Evolutionary conservation across 2,113 vertebrate genomes (phyloP), one percentile per base, ranked within the genome.

Genomic region (Oryzias javanicus): DNA sequence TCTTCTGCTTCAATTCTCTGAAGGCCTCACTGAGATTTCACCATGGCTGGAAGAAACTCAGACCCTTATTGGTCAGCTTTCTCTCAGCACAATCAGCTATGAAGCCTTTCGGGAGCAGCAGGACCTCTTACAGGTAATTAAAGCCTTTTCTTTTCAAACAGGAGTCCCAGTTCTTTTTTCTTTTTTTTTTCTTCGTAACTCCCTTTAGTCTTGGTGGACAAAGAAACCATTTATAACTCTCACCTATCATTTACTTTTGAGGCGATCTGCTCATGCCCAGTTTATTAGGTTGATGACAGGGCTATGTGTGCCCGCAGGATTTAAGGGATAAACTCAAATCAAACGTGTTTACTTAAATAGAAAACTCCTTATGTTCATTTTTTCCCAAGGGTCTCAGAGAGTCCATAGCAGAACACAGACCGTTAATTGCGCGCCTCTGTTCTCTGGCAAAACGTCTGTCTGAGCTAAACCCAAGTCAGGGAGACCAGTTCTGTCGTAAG

Each of bases 31-130:
- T 10, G 95, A 96, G 84, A 90, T 96, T 53, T 70, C 70, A 4
- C 95, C 93, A 6, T 95, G 94, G 95, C 86, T 96, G 69, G 75
- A 89, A 49, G 94, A 95, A 90, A 91, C 89, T 5, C 91, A 87
- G 82, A 66, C 5, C 0, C 75, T 89, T 0, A 81, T 87, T 24
- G 81, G 63, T 8, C 91, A 89, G 70, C 89, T 95, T 0, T 82
- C 84, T 1, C 79, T 93, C 0, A 79, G 62, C 1, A 83, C 87
- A 63, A 82, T 90, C 54, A 88, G 86, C 86, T 93, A 89, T 1
- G 88, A 94, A 54, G 89, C 91, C 58, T 92, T 95, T 76, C 80
- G 87, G 81, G 93, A 94, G 77, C 93, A 95, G 85, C 95, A 96
- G 81, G 92, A 91, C 12, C 89, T 93, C 81, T 89, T 96, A 80